Percentiles rank a stretch among this genome's conserved stretches.
Conservation (phyloP, 2,888 invertebrate species). For the Plutella xylostella region DNA sequence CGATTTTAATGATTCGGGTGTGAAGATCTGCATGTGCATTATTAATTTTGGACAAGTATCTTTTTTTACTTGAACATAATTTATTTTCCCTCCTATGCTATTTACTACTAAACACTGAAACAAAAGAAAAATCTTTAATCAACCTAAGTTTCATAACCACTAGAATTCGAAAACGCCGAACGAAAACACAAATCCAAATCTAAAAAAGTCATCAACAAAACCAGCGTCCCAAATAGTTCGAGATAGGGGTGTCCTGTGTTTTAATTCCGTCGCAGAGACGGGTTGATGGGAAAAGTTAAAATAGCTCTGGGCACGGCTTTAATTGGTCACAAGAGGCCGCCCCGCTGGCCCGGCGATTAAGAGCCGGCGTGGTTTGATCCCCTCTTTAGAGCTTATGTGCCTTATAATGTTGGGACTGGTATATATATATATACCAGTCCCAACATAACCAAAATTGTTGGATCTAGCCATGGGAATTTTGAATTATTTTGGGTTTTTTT, state of each 20-base stretch:
- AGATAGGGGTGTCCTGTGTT: constrained; percentile 55
- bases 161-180: background rate
- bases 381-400: no score
- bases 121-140: background rate
- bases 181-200: background rate
- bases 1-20: no score
- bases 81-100: no score
- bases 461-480: no score
- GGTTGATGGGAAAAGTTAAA: constrained; percentile 53
- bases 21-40: no score
- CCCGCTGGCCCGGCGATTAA: constrained; percentile 7
- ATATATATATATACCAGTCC: no score
- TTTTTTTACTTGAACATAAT: no score
- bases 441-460: no score
- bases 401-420: no score
- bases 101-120: background rate
- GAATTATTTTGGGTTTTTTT: no score
- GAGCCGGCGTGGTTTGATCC: no score
- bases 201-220: background rate
- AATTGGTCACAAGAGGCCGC: constrained; percentile 31
- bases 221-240: constrained; percentile 2
- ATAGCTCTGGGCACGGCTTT: constrained; percentile 26
- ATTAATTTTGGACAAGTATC: no score
- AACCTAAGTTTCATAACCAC: background rate
- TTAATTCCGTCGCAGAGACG: constrained; percentile 38